These are phyloP conservation scores for Masnerella sp. DNA, from an alignment of 2,888 invertebrate genomes.

Conservation along the genomic window DNA sequence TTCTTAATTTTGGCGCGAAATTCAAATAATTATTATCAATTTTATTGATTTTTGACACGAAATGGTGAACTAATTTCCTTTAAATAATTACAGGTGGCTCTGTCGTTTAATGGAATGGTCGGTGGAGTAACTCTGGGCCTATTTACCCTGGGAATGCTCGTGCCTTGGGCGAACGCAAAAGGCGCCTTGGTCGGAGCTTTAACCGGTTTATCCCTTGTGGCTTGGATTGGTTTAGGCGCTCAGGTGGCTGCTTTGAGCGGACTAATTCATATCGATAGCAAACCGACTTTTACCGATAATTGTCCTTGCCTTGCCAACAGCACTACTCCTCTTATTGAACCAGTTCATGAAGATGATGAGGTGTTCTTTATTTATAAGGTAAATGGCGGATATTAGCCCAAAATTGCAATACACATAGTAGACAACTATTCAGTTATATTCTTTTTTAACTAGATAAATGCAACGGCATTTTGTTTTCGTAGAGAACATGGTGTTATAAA, in stretches of 20 bases:
- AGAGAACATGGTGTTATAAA: too few species aligned
- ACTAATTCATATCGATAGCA: slow-evolving; percentile 73
- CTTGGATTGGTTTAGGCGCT: slow-evolving; percentile 84
- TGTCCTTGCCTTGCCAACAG: slow-evolving; percentile 79
- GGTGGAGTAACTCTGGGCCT: slow-evolving; percentile 92
- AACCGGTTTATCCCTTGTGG: slow-evolving; percentile 81
- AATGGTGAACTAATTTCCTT: too few species aligned
- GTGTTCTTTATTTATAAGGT: slow-evolving; percentile 71
- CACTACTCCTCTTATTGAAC: slow-evolving; percentile 58
- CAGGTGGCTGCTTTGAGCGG: slow-evolving; percentile 81
- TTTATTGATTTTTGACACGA: neutral
- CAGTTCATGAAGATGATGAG: slow-evolving; percentile 52
- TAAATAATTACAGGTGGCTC: slow-evolving; percentile 83
- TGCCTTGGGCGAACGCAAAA: slow-evolving; percentile 91
- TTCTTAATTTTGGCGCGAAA: too few species aligned
- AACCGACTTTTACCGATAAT: slow-evolving; percentile 79
- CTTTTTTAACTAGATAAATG: too few species aligned
- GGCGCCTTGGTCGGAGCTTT: slow-evolving; percentile 84
- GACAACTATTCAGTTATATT: too few species aligned
- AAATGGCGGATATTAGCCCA: slow-evolving; percentile 12
- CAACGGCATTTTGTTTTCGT: too few species aligned
- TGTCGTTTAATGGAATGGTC: slow-evolving; percentile 93
- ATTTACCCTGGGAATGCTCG: slow-evolving; percentile 92
- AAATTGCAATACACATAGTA: too few species aligned
- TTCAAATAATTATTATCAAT: too few species aligned